These are phyloP conservation scores for Ephestia elutella DNA, from an alignment of 1,140 invertebrate genomes.

Conservation along the genomic window DNA sequence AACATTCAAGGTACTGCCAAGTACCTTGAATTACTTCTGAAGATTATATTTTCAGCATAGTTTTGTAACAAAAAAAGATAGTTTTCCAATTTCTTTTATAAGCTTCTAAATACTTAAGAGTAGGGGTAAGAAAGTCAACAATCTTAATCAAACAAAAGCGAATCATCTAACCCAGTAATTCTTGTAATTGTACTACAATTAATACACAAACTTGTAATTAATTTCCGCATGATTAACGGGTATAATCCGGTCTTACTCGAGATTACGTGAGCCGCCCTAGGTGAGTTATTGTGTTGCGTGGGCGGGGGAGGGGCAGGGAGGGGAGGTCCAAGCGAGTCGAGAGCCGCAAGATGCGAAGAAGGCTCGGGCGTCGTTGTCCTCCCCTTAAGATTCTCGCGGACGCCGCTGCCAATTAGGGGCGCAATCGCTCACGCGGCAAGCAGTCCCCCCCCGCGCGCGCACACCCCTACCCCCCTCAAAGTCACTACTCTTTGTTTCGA, in stretches of 20 bases:
- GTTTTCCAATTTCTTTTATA: too few relatives aligned
- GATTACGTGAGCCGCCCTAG: conserved; percentile 64
- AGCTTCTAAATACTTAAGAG: too few relatives aligned
- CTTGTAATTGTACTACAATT: conserved; percentile 69
- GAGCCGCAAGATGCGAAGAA: conserved; percentile 47
- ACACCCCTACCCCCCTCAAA: conserved; percentile 16
- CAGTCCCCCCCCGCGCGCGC: conserved; percentile 33
- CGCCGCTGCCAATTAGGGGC: conserved; percentile 74
- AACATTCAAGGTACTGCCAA: too few relatives aligned
- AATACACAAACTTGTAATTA: conserved; percentile 73
- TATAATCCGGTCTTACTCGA: conserved; percentile 68
- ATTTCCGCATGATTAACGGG: conserved; percentile 71
- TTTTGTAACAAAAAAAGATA: too few relatives aligned
- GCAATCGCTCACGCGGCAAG: conserved; percentile 73
- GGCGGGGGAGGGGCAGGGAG: conserved; percentile 27
- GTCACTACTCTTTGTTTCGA: conserved; percentile 46
- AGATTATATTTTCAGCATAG: too few relatives aligned
- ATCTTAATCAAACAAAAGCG: neutral
- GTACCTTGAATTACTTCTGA: too few relatives aligned
- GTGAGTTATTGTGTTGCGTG: conserved; percentile 65
- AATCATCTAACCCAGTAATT: conserved; percentile 40
- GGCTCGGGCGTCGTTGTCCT: conserved; percentile 56
- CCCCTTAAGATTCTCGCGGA: conserved; percentile 74
- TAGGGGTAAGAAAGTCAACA: neutral
- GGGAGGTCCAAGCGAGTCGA: conserved; percentile 25